These are phyloP conservation scores for Rotaria magnacalcarata DNA, from an alignment of 2,888 invertebrate genomes.

Conservation along the genomic window DNA sequence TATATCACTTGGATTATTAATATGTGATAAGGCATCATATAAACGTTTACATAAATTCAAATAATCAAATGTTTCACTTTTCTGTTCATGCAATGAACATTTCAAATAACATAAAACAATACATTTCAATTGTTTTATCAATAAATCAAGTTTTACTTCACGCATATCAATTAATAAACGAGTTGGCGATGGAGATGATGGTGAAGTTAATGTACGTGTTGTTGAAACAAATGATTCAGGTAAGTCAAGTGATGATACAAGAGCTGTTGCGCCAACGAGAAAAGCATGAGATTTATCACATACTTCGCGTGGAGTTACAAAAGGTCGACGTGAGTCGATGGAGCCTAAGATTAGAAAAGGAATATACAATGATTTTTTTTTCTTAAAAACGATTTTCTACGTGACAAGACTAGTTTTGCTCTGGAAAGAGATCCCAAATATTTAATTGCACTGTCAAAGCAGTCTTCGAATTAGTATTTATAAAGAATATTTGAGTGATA, in stretches of 20 bases:
- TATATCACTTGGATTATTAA: neutral
- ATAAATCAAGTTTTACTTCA: slow-evolving; percentile 39
- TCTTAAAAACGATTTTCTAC: too few species aligned
- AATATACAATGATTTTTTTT: neutral
- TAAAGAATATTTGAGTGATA: too few species aligned
- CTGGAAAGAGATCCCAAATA: too few species aligned
- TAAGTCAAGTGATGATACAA: slow-evolving; percentile 41
- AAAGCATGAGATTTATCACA: slow-evolving; percentile 36
- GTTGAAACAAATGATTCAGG: neutral
- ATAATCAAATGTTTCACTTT: slow-evolving; percentile 45
- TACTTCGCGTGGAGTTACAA: slow-evolving; percentile 44
- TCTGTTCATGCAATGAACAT: slow-evolving; percentile 21
- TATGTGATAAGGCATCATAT: slow-evolving; percentile 41
- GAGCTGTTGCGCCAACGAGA: slow-evolving; percentile 34
- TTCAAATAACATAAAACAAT: slow-evolving; percentile 36
- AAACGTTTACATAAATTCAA: slow-evolving; percentile 41
- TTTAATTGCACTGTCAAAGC: too few species aligned
- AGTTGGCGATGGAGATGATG: neutral
- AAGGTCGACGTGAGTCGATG: neutral
- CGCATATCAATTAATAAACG: slow-evolving; percentile 37
- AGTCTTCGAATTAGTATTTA: too few species aligned
- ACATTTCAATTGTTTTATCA: slow-evolving; percentile 44
- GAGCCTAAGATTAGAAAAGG: neutral
- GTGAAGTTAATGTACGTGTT: neutral
- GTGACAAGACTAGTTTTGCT: too few species aligned